A percentile compares a stretch with the other conserved stretches of the same genome.
Conservation (phyloP, 1,140 invertebrate genomes). For the Cheumatopsyche charites region DNA sequence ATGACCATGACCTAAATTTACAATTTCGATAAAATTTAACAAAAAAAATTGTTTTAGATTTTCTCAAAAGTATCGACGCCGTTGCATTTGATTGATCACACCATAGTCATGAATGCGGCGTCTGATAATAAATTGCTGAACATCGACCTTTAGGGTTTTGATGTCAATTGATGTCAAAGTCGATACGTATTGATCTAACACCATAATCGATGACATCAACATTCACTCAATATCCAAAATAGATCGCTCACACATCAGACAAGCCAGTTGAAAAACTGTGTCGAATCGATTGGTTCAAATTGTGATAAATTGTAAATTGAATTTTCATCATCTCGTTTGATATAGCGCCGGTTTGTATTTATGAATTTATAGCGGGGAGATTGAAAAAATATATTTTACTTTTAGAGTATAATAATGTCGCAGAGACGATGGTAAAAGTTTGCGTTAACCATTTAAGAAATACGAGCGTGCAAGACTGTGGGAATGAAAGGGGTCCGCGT, state of each 20-base stretch:
- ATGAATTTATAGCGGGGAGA: no score
- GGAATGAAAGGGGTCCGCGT: constrained; percentile 45
- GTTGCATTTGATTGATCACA: neutral
- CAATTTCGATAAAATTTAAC: no score
- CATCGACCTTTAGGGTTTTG: constrained; percentile 41
- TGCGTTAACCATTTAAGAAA: constrained; percentile 41
- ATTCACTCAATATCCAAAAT: no score
- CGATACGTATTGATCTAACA: constrained; percentile 39
- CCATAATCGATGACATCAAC: constrained; percentile 4
- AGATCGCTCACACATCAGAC: no score
- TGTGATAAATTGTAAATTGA: neutral
- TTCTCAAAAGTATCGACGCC: neutral
- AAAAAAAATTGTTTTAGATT: constrained; percentile 1
- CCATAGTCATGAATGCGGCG: neutral
- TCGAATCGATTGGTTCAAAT: neutral
- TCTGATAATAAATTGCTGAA: constrained; percentile 45
- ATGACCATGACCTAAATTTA: no score
- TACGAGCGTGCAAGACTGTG: constrained; percentile 29
- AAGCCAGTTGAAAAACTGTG: neutral
- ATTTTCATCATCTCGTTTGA: no score
- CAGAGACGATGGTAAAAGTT: constrained; percentile 35
- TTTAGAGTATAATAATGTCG: constrained; percentile 12
- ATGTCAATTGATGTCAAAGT: constrained; percentile 46
- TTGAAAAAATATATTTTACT: no score
- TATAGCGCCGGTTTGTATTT: no score